These are phyloP conservation scores for Agrilus planipennis DNA, from an alignment of 1,140 invertebrate species.

Conservation along the genomic window DNA sequence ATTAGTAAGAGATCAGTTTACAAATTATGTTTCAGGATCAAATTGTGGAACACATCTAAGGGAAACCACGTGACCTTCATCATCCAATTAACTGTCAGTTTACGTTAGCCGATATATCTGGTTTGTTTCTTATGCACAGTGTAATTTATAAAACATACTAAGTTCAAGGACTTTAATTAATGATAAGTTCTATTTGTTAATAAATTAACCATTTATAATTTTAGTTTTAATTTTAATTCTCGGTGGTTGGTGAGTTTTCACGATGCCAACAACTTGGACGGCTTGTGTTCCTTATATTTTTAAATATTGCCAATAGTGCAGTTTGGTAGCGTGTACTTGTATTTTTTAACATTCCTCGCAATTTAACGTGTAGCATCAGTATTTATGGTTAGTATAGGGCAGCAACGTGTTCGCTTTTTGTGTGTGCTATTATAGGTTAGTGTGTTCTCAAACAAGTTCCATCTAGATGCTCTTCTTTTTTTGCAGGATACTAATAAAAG, in stretches of 20 bases:
- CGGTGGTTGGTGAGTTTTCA: neutral
- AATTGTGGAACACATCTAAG: no score
- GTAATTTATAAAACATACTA: neutral
- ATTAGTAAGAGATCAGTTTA: no score
- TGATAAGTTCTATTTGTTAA: conserved; percentile 10
- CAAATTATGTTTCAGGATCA: no score
- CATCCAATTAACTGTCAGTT: conserved; percentile 18
- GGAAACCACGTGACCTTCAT: conserved; percentile 15
- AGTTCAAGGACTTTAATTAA: conserved; percentile 8
- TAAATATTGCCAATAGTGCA: conserved; percentile 17
- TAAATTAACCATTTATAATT: conserved; percentile 7
- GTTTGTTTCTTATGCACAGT: no score
- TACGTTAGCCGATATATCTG: conserved; percentile 4
- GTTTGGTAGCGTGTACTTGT: conserved; percentile 12
- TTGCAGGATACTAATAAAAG: conserved; percentile 27
- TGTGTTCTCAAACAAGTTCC: conserved; percentile 12
- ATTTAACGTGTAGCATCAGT: neutral
- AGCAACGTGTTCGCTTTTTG: no score
- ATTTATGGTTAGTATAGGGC: conserved; percentile 12
- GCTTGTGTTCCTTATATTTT: conserved; percentile 30
- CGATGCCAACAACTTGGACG: conserved; percentile 16
- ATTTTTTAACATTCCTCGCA: conserved; percentile 10
- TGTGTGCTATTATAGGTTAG: conserved; percentile 16
- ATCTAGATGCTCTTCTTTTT: conserved; percentile 15
- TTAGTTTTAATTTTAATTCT: conserved; percentile 8